These are phyloP conservation scores for Phoebastria nigripes DNA, from an alignment of 2,797 vertebrate species.

Conservation along the genomic window DNA sequence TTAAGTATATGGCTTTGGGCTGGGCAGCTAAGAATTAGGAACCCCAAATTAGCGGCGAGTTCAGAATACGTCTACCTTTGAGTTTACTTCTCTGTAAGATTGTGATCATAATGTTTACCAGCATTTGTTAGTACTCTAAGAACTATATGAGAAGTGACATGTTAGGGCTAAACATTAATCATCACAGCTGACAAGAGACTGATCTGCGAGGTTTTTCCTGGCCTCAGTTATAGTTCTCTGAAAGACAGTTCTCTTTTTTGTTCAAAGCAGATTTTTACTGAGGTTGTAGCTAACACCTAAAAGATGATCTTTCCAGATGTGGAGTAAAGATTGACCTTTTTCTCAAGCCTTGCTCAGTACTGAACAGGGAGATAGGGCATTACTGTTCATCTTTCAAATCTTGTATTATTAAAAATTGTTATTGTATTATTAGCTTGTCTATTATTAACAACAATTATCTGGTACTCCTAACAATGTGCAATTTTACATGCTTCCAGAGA, in stretches of 20 bases:
- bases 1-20: background rate
- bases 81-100: background rate
- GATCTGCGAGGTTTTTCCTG: background rate
- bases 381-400: background rate
- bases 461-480: background rate
- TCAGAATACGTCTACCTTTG: background rate
- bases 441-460: background rate
- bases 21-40: background rate
- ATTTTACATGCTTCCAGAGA: background rate
- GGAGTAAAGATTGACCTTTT: background rate
- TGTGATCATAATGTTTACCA: background rate
- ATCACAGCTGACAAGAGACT: background rate
- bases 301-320: background rate
- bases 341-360: background rate
- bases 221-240: background rate
- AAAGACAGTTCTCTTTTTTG: background rate
- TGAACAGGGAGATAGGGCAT: background rate
- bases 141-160: background rate
- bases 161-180: background rate
- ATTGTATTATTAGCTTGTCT: background rate
- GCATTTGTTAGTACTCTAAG: background rate
- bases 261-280: background rate
- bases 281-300: background rate
- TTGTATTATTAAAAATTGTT: background rate
- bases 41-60: rapidly evolving